A percentile compares a stretch with the other conserved stretches of the same genome.
These are phyloP conservation scores for Drosophila subobscura DNA, from an alignment of 1,140 invertebrate species.

Conservation along the genomic window DNA sequence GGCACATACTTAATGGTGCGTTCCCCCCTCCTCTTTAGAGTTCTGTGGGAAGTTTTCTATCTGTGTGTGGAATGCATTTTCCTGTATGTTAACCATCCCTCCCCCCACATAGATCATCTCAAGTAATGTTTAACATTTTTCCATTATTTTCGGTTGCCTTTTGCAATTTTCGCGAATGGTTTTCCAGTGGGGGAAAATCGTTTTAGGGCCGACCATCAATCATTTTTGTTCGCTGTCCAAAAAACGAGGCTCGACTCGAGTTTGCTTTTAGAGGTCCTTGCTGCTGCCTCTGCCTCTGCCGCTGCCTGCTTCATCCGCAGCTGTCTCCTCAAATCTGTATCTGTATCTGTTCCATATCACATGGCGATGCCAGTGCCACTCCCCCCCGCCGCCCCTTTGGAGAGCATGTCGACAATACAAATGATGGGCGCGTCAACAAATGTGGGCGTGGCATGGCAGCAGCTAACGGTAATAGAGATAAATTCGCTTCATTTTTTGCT, in stretches of 20 bases:
- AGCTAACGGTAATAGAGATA: constrained; percentile 81
- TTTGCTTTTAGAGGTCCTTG: constrained; percentile 32
- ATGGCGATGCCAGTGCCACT: constrained; percentile 29
- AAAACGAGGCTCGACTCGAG: constrained; percentile 32
- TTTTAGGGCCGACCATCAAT: constrained; percentile 61
- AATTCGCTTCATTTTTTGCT: constrained; percentile 79
- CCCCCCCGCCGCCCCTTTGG: constrained; percentile 10
- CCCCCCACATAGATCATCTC: constrained; percentile 13
- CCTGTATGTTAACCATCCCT: too few species aligned
- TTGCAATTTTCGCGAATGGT: constrained; percentile 24
- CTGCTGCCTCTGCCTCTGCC: not conserved
- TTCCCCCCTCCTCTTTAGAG: constrained; percentile 1
- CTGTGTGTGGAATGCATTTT: constrained; percentile 12
- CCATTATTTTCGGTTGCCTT: constrained; percentile 35
- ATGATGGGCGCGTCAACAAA: constrained; percentile 69
- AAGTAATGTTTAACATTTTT: constrained; percentile 29
- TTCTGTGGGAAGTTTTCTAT: constrained; percentile 17
- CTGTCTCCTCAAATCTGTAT: constrained; percentile 75
- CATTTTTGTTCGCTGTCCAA: constrained; percentile 60
- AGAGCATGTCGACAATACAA: constrained; percentile 77
- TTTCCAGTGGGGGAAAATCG: constrained; percentile 55
- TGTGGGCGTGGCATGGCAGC: constrained; percentile 61
- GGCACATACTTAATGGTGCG: constrained; percentile 61
- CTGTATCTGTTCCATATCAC: constrained; percentile 45
- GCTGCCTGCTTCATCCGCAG: constrained; percentile 43